phyloP scores from a whole-genome alignment of 2,797 vertebrate genomes.

The Enteromius viviparus region DNA sequence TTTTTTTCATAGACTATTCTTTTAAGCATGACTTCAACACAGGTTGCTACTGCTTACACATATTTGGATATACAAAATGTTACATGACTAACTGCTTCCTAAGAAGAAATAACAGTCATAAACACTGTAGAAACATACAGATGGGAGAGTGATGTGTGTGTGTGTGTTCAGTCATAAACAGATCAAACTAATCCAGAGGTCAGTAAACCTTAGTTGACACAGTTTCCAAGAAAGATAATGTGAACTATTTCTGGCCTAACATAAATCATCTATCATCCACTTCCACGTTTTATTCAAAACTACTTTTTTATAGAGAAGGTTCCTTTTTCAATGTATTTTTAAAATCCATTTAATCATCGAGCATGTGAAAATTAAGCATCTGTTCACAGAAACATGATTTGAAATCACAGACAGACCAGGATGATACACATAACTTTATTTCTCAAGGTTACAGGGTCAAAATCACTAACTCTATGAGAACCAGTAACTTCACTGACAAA shows the following conservation, averaged over 20 bases:
- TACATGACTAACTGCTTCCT: not conserved
- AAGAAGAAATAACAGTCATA: conserved; percentile 1
- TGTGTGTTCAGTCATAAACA: conserved; percentile 40
- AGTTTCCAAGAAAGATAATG: conserved; percentile 8
- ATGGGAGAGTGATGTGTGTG: conserved; percentile 26
- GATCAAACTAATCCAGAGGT: conserved; percentile 41
- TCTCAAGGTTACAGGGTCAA: not conserved
- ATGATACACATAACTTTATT: not conserved
- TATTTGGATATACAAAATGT: not conserved
- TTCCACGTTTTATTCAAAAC: not conserved
- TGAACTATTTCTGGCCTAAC: not conserved
- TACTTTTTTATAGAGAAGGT: not conserved
- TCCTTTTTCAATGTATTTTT: no score
- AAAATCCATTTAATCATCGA: not conserved
- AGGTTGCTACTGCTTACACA: not conserved
- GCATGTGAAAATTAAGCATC: not conserved
- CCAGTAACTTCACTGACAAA: not conserved
- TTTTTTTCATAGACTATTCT: not conserved
- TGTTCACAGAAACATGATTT: not conserved
- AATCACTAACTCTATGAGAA: not conserved
- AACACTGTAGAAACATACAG: not conserved
- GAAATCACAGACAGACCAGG: not conserved
- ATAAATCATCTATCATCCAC: not conserved
- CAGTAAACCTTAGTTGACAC: conserved; percentile 27
- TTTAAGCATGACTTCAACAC: not conserved